A percentile compares a stretch with the other conserved stretches of the same genome.
Evolutionary conservation across 2,113 vertebrate genomes (phyloP).

Genomic region (Callopanchax toddi): DNA sequence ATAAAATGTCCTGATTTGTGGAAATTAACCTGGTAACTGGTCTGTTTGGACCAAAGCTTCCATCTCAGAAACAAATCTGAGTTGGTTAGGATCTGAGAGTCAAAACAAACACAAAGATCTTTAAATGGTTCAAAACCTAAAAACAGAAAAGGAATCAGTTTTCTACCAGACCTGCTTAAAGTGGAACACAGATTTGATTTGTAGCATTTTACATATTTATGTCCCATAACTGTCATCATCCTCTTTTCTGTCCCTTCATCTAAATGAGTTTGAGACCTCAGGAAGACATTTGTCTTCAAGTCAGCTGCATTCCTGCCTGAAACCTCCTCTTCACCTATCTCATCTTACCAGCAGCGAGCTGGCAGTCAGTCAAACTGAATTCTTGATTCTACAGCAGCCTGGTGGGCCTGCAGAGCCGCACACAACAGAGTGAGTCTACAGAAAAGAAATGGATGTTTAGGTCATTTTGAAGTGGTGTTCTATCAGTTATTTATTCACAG

Average conservation of each 20-base stretch:
- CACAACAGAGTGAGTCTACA: too few relatives aligned
- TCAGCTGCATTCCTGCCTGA: not conserved
- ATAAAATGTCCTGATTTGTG: too few relatives aligned
- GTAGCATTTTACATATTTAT: not conserved
- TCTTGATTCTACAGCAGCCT: slow-evolving; percentile 24
- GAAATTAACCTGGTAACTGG: not conserved
- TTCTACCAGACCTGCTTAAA: too few relatives aligned
- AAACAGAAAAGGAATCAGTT: not conserved
- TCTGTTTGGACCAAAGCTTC: not conserved
- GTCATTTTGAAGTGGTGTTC: too few relatives aligned
- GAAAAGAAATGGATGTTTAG: too few relatives aligned
- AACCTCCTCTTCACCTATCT: not conserved
- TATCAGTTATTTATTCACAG: too few relatives aligned
- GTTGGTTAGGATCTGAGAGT: not conserved
- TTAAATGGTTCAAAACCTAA: not conserved
- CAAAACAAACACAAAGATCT: not conserved
- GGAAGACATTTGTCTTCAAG: not conserved
- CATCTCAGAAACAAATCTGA: not conserved
- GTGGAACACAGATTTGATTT: not conserved
- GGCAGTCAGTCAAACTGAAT: slow-evolving; percentile 50
- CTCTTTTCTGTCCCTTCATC: not conserved
- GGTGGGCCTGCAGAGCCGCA: too few relatives aligned
- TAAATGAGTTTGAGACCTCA: not conserved
- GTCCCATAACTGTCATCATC: not conserved
- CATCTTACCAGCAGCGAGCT: slow-evolving; percentile 5